phyloP scores from a whole-genome alignment of 2,888 invertebrate species.

The Phortica okadai region DNA sequence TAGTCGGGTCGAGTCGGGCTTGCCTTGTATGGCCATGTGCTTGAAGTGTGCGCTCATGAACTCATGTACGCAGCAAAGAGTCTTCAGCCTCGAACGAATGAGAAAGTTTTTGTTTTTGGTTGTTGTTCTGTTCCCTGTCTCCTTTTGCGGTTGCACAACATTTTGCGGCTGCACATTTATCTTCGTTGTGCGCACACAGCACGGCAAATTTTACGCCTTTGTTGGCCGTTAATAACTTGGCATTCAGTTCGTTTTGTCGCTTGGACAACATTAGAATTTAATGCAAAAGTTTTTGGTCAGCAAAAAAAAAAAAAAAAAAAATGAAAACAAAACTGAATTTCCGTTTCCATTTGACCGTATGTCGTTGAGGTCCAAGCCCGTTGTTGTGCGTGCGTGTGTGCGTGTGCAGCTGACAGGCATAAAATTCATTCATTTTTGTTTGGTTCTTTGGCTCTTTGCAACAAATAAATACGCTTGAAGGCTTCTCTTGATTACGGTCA shows the following conservation, averaged over 20 bases:
- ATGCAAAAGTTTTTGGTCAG: background rate
- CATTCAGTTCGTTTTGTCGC: background rate
- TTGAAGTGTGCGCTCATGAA: background rate
- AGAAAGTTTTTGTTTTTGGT: background rate
- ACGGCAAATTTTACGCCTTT: background rate
- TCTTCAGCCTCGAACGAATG: background rate
- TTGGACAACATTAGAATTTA: too few species aligned
- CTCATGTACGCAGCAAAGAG: background rate
- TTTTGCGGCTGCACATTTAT: background rate
- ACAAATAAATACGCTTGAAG: background rate
- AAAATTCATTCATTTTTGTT: background rate
- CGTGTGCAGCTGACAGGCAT: background rate
- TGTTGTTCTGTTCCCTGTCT: background rate
- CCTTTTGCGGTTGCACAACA: background rate
- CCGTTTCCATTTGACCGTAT: background rate
- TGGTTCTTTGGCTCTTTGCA: background rate
- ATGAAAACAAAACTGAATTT: background rate
- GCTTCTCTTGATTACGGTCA: background rate
- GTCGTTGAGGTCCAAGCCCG: background rate
- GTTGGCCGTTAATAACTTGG: background rate
- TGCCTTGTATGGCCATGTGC: background rate
- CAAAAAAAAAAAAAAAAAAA: background rate
- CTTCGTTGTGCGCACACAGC: background rate
- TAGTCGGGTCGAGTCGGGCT: background rate
- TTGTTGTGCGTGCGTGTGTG: too few species aligned